These are phyloP conservation scores for Chrysina gloriosa DNA, from an alignment of 2,888 invertebrate species.

Conservation along the genomic window DNA sequence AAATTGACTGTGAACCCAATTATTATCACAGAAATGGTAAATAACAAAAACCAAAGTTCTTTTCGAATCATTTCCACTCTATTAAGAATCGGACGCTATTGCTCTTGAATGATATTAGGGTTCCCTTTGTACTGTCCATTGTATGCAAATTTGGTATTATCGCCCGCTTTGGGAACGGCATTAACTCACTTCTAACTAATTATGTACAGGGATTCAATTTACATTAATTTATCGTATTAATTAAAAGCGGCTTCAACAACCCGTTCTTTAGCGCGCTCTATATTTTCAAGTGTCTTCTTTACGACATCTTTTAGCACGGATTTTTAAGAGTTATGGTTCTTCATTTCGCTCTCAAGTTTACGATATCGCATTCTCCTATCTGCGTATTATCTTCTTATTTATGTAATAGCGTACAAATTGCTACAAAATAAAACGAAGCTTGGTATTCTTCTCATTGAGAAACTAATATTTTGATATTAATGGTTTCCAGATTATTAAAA, in stretches of 20 bases:
- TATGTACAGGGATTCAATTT: slow-evolving; percentile 40
- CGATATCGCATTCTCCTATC: too few relatives aligned
- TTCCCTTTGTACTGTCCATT: slow-evolving; percentile 14
- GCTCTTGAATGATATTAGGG: slow-evolving; percentile 6
- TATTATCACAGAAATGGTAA: neutral
- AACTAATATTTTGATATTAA: too few relatives aligned
- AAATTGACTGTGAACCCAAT: neutral
- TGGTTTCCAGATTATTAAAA: too few relatives aligned
- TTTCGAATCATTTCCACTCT: slow-evolving; percentile 22
- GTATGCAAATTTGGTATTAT: slow-evolving; percentile 42
- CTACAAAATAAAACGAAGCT: too few relatives aligned
- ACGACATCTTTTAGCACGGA: neutral
- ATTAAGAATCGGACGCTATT: slow-evolving; percentile 6
- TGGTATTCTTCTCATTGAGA: too few relatives aligned
- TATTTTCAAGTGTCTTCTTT: slow-evolving; percentile 10
- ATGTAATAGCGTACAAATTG: too few relatives aligned
- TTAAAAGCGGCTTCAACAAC: slow-evolving; percentile 33
- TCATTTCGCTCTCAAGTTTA: neutral
- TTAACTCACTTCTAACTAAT: slow-evolving; percentile 42
- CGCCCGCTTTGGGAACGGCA: slow-evolving; percentile 31
- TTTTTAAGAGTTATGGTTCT: neutral
- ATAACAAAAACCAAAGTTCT: slow-evolving; percentile 15
- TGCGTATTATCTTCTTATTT: too few relatives aligned
- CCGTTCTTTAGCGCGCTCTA: neutral
- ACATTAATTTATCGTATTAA: slow-evolving; percentile 43